Percentiles rank a stretch among this genome's conserved stretches.
Evolutionary conservation across 2,888 invertebrate genomes (phyloP).

Genomic region (Osmoderma eremita): DNA sequence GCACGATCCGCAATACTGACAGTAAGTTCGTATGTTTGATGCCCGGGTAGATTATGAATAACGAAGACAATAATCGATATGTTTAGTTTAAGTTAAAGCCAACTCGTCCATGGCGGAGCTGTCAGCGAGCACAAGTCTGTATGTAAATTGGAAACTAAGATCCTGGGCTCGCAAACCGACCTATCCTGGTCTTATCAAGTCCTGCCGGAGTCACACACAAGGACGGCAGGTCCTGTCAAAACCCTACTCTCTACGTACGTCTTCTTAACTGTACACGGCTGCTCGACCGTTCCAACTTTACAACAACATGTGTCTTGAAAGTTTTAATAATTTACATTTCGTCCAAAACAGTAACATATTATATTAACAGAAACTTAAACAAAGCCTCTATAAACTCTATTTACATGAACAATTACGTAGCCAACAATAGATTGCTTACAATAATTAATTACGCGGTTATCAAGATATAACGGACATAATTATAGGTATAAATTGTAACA

Average conservation of each 20-base stretch:
- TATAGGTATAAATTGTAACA: not conserved
- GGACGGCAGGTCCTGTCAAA: conserved; percentile 49
- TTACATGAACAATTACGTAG: conserved; percentile 21
- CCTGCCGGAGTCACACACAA: conserved; percentile 50
- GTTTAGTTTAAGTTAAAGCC: conserved; percentile 48
- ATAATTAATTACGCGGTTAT: conserved; percentile 14
- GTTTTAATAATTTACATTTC: conserved; percentile 38
- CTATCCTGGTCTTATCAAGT: conserved; percentile 51
- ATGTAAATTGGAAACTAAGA: conserved; percentile 51
- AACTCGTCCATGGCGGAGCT: conserved; percentile 49
- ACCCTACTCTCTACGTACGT: conserved; percentile 50
- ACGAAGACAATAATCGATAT: conserved; percentile 43
- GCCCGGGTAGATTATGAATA: conserved; percentile 35
- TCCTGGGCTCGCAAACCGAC: conserved; percentile 50
- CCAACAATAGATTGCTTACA: conserved; percentile 1
- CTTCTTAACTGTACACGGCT: conserved; percentile 43
- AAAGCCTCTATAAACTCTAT: conserved; percentile 27
- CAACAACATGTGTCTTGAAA: conserved; percentile 37
- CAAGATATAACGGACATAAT: not conserved
- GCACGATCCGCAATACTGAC: conserved; percentile 6
- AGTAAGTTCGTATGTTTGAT: conserved; percentile 33
- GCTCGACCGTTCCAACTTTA: conserved; percentile 38
- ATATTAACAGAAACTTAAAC: conserved; percentile 38
- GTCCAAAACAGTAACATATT: conserved; percentile 36
- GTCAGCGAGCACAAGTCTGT: conserved; percentile 51